Conservation (phyloP, 2,888 invertebrate genomes). For the Leuctra nigra region DNA sequence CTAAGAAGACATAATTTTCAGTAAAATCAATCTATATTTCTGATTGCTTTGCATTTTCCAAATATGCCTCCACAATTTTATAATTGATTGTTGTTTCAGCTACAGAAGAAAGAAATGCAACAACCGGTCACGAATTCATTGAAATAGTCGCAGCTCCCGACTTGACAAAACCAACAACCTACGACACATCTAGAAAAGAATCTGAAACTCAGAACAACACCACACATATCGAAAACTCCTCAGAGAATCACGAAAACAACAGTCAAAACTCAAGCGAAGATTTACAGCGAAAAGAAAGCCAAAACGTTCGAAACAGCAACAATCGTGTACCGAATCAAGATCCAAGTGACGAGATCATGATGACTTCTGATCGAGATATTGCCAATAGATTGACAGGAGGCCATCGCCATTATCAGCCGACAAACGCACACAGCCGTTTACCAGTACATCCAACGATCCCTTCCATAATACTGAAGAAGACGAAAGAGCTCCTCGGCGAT, state of each 20-base stretch:
- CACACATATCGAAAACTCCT: not conserved
- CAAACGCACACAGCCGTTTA: conserved; percentile 1
- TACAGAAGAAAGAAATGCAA: not conserved
- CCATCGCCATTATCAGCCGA: not conserved
- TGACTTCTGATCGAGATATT: conserved; percentile 10
- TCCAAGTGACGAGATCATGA: conserved; percentile 2
- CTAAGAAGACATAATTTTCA: too few relatives aligned
- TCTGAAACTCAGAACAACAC: not conserved
- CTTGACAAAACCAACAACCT: not conserved
- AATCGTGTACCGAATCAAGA: not conserved
- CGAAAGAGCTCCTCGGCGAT: not conserved
- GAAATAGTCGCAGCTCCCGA: conserved; percentile 24
- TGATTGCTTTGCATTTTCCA: too few relatives aligned
- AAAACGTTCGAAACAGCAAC: not conserved
- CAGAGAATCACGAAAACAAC: not conserved
- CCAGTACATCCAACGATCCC: conserved; percentile 18
- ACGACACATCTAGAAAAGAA: not conserved
- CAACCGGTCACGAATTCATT: conserved; percentile 9
- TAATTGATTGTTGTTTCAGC: not conserved
- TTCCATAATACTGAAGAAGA: not conserved
- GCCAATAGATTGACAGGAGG: not conserved
- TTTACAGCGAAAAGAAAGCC: not conserved
- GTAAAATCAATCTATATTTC: too few relatives aligned
- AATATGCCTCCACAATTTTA: too few relatives aligned
- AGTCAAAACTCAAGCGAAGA: not conserved